Conservation (phyloP, 2,888 invertebrate species). For the Pherbina coryleti region DNA sequence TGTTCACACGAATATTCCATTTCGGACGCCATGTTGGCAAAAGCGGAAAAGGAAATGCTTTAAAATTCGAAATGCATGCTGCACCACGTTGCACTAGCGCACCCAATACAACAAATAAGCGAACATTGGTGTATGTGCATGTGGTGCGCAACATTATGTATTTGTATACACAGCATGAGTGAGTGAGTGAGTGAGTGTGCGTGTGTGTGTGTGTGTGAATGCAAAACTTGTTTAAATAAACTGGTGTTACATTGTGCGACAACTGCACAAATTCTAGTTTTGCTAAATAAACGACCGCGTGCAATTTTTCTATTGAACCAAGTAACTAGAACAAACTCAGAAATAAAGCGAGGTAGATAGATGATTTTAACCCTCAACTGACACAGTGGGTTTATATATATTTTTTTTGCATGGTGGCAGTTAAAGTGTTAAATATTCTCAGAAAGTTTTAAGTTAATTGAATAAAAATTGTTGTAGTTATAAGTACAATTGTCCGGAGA, state of each 20-base stretch:
- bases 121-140: neutral
- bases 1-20: neutral
- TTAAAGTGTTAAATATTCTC: no score
- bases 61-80: conserved; percentile 9
- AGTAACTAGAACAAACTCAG: no score
- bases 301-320: neutral
- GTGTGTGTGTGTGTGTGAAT: neutral
- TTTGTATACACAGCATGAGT: neutral
- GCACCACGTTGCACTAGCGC: neutral
- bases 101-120: neutral
- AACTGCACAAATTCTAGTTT: conserved; percentile 17
- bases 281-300: neutral
- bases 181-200: neutral
- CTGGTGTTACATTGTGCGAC: neutral
- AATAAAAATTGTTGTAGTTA: no score
- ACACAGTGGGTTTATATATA: conserved; percentile 17
- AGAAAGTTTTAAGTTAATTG: no score
- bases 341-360: no score
- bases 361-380: neutral
- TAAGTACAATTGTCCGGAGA: no score
- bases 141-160: neutral
- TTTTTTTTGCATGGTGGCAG: no score
- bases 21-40: conserved; percentile 24
- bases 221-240: neutral
- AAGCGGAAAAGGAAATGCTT: conserved; percentile 51